Evolutionary conservation across 2,888 invertebrate genomes (phyloP).

Genomic region (Drosophila pseudotalamancana): DNA sequence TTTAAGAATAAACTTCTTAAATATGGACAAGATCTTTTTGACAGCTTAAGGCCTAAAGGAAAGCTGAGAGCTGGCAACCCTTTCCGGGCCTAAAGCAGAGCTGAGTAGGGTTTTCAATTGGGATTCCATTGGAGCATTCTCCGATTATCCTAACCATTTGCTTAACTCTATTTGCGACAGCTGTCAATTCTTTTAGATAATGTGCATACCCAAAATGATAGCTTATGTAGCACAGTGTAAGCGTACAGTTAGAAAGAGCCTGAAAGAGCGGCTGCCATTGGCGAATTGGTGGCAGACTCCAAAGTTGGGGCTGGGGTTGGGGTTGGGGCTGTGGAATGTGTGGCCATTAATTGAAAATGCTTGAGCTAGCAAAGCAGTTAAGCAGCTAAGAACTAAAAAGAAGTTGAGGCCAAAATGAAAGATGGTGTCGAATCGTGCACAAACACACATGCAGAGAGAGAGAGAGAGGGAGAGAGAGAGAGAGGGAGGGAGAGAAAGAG

Average conservation of each 20-base stretch:
- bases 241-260: constrained; percentile 38
- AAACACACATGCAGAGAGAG: constrained; percentile 32
- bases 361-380: constrained; percentile 44
- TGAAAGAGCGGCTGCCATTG: constrained; percentile 53
- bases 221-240: constrained; percentile 19
- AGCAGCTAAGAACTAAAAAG: constrained; percentile 53
- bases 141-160: neutral
- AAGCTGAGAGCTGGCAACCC: too few species aligned
- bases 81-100: too few species aligned
- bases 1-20: too few species aligned
- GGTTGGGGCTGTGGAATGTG: constrained; percentile 59
- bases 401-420: constrained; percentile 64
- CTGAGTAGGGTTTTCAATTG: too few species aligned
- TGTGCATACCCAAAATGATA: neutral
- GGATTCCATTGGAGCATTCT: too few species aligned
- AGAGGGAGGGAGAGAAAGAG: constrained; percentile 12
- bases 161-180: too few species aligned
- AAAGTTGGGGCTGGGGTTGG: neutral
- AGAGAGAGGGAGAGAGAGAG: constrained; percentile 14
- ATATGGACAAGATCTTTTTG: neutral
- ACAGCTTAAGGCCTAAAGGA: too few species aligned
- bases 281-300: constrained; percentile 46
- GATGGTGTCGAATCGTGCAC: constrained; percentile 76
- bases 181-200: neutral
- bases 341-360: constrained; percentile 78